Percentiles rank a stretch among this genome's conserved stretches.
These are phyloP conservation scores for Aphidoletes aphidimyza DNA, from an alignment of 2,888 invertebrate genomes.

Conservation along the genomic window DNA sequence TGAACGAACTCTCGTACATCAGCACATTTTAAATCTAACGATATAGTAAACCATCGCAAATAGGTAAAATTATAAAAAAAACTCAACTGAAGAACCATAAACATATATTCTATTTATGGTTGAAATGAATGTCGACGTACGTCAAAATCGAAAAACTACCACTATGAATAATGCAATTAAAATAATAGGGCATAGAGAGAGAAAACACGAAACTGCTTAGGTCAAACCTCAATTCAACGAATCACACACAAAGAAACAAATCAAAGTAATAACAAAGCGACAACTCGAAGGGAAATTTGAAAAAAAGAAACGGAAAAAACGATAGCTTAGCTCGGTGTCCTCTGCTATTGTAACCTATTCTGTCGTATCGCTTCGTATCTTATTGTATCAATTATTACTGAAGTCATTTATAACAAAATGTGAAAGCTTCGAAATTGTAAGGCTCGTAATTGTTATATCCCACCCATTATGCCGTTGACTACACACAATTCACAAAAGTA, in stretches of 20 bases:
- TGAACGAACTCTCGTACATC: too few relatives aligned
- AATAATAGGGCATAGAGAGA: neutral
- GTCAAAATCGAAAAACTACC: too few relatives aligned
- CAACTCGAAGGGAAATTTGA: neutral
- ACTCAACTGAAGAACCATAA: too few relatives aligned
- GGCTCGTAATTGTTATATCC: conserved; percentile 34
- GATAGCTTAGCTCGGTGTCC: neutral
- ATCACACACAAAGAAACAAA: neutral
- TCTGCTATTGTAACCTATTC: neutral
- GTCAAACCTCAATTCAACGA: neutral
- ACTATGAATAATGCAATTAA: conserved; percentile 43
- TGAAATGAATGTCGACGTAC: neutral
- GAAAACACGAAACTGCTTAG: neutral
- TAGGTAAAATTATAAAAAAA: too few relatives aligned
- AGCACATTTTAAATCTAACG: too few relatives aligned
- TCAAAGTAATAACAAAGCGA: conserved; percentile 30
- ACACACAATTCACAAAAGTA: neutral
- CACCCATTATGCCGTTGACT: neutral
- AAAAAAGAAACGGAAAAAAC: neutral
- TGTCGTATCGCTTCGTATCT: neutral
- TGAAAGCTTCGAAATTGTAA: conserved; percentile 43
- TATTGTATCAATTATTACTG: neutral
- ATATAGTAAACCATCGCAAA: too few relatives aligned
- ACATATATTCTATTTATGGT: too few relatives aligned
- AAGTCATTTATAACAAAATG: conserved; percentile 35